Conservation (phyloP, 2,888 invertebrate species). For the Acronicta leporina region DNA sequence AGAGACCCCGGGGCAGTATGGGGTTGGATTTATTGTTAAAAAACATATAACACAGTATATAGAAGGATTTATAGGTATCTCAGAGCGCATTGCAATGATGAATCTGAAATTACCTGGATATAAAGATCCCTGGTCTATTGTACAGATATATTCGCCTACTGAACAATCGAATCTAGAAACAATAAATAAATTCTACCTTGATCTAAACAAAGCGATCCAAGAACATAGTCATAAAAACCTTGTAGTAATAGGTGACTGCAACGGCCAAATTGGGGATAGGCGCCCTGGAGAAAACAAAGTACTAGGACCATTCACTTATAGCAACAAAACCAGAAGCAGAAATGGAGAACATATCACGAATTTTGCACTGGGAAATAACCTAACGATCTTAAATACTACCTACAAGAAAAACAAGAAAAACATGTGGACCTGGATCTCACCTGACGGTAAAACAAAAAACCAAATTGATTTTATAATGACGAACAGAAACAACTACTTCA, state of each 20-base stretch:
- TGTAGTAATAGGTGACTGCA: no score
- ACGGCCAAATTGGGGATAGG: constrained; percentile 36
- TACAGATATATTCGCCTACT: constrained; percentile 55
- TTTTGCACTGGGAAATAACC: constrained; percentile 37
- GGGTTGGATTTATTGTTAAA: constrained; percentile 44
- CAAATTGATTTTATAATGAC: constrained; percentile 48
- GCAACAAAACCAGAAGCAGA: constrained; percentile 45
- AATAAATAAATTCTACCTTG: constrained; percentile 48
- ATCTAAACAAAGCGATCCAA: constrained; percentile 45
- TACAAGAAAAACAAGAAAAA: constrained; percentile 36
- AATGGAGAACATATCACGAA: constrained; percentile 43
- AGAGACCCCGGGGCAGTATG: no score
- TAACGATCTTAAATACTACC: constrained; percentile 18
- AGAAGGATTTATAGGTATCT: constrained; percentile 47
- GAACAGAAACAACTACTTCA: constrained; percentile 21
- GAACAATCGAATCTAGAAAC: constrained; percentile 40
- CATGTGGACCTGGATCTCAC: constrained; percentile 50
- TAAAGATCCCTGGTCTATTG: constrained; percentile 50
- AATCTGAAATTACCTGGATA: constrained; percentile 47
- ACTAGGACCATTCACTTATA: constrained; percentile 33
- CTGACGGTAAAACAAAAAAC: constrained; percentile 47
- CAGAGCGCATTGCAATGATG: constrained; percentile 51
- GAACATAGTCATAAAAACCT: constrained; percentile 46
- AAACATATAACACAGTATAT: constrained; percentile 36
- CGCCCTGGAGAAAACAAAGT: constrained; percentile 36